Evolutionary conservation across 2,888 invertebrate genomes (phyloP), one percentile per base, ranked within the genome.

Genomic region (Dromius quadrimaculatus): DNA sequence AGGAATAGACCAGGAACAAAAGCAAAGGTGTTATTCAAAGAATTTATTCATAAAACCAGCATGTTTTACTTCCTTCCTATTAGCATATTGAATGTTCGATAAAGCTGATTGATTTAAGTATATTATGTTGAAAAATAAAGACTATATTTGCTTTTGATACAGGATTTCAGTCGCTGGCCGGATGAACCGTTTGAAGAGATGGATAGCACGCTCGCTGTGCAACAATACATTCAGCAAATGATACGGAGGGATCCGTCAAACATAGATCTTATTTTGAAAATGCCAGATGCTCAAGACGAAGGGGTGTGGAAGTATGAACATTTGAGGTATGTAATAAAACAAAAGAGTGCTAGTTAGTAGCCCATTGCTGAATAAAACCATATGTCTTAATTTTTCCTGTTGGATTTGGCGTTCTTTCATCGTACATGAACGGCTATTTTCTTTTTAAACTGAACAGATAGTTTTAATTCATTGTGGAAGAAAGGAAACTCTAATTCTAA

Each of bases 221-320:
- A 98, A 81, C 98, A 98, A 81, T 98, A 95, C 81, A 98, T 99
- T 79, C 99, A 99, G 83, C 98, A 99, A 84, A 90, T 95, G 75
- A 98, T 99, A 76, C 88, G 96, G 75, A 89, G 91, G 74, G 96
- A 98, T 83, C 95, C 96, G 20, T 89, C 93, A 6, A 95, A 97
- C 84, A 92, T 98, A 71, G 97, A 97, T 78, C 87, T 93, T 71
- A 98, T 99, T 78, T 85, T 99, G 59, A 95, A 92, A 78, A 96
- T 98, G 86, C 99, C 99, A 1, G 97, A 98, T 76, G 92, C 94
- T 15, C 97, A 98, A 83, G 98, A 98, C 81, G 97, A 98, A 83
- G 98, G 98, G 36, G 98, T 99, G 57, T 99, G 99, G 99, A 99
- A 99, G 84, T 99, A 99, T 82, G 99, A 99, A 85, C 99, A 99